A percentile compares a stretch with the other conserved stretches of the same genome.
Conservation (phyloP, 2,888 invertebrate genomes). For the Archips xylosteana region DNA sequence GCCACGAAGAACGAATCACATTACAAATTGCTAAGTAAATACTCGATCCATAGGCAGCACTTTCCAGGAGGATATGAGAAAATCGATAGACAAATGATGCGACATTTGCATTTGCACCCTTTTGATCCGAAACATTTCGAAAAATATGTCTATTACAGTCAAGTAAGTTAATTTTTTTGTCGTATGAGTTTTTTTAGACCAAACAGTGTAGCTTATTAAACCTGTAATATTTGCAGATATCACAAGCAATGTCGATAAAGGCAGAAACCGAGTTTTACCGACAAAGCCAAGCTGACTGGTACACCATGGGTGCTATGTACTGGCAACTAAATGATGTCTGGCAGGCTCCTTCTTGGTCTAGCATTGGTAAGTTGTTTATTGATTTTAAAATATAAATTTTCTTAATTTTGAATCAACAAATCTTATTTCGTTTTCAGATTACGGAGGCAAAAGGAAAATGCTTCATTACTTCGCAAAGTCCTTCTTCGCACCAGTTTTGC, state of each 20-base stretch:
- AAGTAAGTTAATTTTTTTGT: slow-evolving; percentile 82
- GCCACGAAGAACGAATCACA: slow-evolving; percentile 83
- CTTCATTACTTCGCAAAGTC: slow-evolving; percentile 95
- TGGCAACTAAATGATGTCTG: slow-evolving; percentile 99
- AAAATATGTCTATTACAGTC: slow-evolving; percentile 93
- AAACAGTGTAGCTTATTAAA: no score
- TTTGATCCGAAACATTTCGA: slow-evolving; percentile 85
- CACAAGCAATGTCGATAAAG: slow-evolving; percentile 95
- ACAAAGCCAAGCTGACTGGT: slow-evolving; percentile 81
- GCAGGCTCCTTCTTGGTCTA: slow-evolving; percentile 98
- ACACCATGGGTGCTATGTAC: slow-evolving; percentile 98
- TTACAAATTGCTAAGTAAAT: slow-evolving; percentile 83
- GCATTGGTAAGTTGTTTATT: slow-evolving; percentile 87
- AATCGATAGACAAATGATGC: slow-evolving; percentile 86
- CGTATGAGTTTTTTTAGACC: no score
- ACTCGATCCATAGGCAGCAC: slow-evolving; percentile 94
- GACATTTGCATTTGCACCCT: slow-evolving; percentile 86
- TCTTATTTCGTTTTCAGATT: slow-evolving; percentile 82
- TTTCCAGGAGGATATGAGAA: slow-evolving; percentile 89
- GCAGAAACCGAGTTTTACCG: slow-evolving; percentile 94
- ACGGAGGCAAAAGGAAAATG: slow-evolving; percentile 93
- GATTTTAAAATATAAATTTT: not conserved
- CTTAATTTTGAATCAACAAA: not conserved
- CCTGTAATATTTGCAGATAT: slow-evolving; percentile 85
- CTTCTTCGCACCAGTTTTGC: slow-evolving; percentile 93